Evolutionary conservation across 1,140 invertebrate species (phyloP).

Genomic region (Melitaea cinxia): DNA sequence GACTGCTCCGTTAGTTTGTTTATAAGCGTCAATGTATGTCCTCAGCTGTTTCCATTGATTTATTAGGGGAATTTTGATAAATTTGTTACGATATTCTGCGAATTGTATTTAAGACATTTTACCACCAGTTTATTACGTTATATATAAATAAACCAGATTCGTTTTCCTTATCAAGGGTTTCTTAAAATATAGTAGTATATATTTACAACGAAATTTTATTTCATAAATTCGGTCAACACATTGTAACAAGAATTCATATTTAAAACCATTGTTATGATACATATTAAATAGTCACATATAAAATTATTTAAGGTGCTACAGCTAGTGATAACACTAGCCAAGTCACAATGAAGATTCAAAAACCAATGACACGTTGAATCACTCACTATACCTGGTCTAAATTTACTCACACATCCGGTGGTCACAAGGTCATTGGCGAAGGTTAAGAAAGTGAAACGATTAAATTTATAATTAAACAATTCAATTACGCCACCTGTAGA

Average conservation of each 20-base stretch:
- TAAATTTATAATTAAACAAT: conserved; percentile 52
- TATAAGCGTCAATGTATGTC: conserved; percentile 24
- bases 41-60: background rate
- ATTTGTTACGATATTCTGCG: no score
- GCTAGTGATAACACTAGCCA: conserved; percentile 8
- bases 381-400: conserved; percentile 25
- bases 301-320: background rate
- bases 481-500: conserved; percentile 40
- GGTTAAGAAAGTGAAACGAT: conserved; percentile 53
- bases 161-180: no score
- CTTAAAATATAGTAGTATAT: no score
- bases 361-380: conserved; percentile 37
- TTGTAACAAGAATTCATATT: no score
- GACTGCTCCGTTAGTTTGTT: conserved; percentile 24
- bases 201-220: no score
- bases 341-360: conserved; percentile 20
- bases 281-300: no score
- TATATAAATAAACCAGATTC: no score
- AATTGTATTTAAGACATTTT: no score
- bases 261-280: no score
- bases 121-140: no score
- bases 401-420: conserved; percentile 37
- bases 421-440: conserved; percentile 48
- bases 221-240: no score
- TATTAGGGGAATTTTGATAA: background rate